A percentile compares a stretch with the other conserved stretches of the same genome.
Evolutionary conservation across 2,113 vertebrate genomes (phyloP).

Genomic region (Cygnus buccinator): DNA sequence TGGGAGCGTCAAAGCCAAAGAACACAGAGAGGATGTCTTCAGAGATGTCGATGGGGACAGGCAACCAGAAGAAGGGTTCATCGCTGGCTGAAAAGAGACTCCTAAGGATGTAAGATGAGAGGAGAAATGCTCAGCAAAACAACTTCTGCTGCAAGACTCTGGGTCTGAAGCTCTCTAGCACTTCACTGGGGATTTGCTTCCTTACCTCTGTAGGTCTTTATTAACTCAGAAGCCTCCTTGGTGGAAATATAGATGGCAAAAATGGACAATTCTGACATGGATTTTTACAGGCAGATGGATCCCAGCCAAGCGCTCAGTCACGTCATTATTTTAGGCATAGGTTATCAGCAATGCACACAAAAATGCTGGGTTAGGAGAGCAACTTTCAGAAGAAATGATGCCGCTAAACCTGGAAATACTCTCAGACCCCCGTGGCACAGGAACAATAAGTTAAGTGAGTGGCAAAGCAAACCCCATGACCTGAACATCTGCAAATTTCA

Average conservation of each 20-base stretch:
- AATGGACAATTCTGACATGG: background rate
- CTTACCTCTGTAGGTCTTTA: background rate
- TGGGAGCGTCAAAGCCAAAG: background rate
- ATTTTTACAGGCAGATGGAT: background rate
- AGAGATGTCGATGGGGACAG: background rate
- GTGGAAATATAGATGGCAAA: background rate
- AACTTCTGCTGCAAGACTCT: background rate
- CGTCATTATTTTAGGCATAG: conserved; percentile 21
- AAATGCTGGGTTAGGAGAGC: conserved; percentile 11
- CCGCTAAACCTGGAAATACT: conserved; percentile 66
- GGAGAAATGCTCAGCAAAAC: background rate
- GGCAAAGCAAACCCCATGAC: conserved; percentile 49
- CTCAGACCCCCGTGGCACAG: background rate
- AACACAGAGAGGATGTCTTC: background rate
- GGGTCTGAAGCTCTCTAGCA: background rate
- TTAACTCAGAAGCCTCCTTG: background rate
- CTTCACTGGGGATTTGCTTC: background rate
- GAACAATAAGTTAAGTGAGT: conserved; percentile 2
- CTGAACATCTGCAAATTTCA: conserved; percentile 24
- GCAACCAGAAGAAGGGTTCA: background rate
- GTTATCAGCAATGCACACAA: background rate
- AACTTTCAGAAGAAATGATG: background rate
- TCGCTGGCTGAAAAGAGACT: background rate
- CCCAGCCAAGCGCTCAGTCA: background rate
- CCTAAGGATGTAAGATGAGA: background rate